Evolutionary conservation across 2,113 vertebrate genomes (phyloP).

Genomic region (Protobothrops mucrosquamatus): DNA sequence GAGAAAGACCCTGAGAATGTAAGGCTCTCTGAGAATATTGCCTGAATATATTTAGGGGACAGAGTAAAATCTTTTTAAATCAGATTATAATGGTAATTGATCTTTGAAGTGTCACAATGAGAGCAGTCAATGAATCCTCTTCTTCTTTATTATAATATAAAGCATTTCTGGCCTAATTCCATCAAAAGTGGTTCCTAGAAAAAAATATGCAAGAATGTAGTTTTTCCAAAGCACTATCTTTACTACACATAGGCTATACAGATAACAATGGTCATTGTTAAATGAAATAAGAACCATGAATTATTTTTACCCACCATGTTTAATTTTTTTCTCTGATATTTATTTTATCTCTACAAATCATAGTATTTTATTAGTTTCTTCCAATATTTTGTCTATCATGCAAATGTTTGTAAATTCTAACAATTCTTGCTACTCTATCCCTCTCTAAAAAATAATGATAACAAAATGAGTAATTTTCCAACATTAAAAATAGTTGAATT

Average conservation of each 20-base stretch:
- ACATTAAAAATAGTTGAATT: slow-evolving; percentile 31
- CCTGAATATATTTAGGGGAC: neutral
- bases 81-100: neutral
- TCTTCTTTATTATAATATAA: neutral
- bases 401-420: neutral
- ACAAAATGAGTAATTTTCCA: neutral
- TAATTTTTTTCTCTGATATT: neutral
- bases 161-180: neutral
- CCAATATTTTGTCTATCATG: neutral
- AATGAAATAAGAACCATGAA: neutral
- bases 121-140: neutral
- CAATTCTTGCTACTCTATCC: slow-evolving; percentile 1
- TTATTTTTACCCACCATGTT: neutral
- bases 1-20: neutral
- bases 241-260: neutral
- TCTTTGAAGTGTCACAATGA: neutral
- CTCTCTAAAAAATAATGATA: neutral
- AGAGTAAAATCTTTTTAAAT: neutral
- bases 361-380: neutral
- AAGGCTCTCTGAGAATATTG: neutral
- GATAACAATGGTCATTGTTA: neutral
- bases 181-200: neutral
- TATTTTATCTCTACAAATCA: neutral
- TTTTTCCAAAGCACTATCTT: neutral
- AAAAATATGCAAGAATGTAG: neutral